Conservation (phyloP, 2,888 invertebrate species). For the Caenorhabditis uteleia region DNA sequence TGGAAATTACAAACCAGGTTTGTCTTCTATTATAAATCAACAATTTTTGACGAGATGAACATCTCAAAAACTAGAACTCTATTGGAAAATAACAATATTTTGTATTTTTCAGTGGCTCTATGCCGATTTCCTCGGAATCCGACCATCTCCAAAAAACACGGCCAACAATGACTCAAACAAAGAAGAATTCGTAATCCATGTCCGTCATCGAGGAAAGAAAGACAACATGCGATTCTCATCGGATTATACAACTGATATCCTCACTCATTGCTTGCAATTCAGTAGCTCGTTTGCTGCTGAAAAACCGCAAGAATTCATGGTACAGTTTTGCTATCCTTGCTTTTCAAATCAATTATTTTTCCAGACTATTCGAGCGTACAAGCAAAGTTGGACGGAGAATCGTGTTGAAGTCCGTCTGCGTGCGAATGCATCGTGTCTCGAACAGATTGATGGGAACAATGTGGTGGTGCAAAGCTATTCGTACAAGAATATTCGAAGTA, state of each 20-base stretch:
- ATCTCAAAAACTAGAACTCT: not conserved
- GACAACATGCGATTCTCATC: slow-evolving; percentile 96
- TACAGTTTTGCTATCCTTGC: too few species aligned
- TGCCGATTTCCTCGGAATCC: slow-evolving; percentile 72
- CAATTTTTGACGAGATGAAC: slow-evolving; percentile 51
- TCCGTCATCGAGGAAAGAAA: slow-evolving; percentile 36
- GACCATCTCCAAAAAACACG: slow-evolving; percentile 69
- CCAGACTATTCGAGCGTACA: slow-evolving; percentile 77
- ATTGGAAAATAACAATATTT: not conserved
- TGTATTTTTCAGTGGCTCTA: slow-evolving; percentile 73
- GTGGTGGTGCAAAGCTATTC: slow-evolving; percentile 49
- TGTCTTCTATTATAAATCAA: not conserved
- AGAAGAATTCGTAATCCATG: slow-evolving; percentile 43
- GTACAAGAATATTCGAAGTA: slow-evolving; percentile 49
- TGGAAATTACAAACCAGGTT: slow-evolving; percentile 91
- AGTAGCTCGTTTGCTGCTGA: slow-evolving; percentile 57
- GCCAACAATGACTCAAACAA: slow-evolving; percentile 63
- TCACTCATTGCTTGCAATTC: slow-evolving; percentile 82
- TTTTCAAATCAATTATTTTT: slow-evolving; percentile 6
- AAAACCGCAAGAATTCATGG: not conserved
- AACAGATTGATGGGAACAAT: slow-evolving; percentile 75
- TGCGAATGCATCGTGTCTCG: slow-evolving; percentile 88
- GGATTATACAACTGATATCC: slow-evolving; percentile 87
- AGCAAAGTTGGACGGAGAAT: slow-evolving; percentile 95
- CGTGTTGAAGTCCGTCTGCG: slow-evolving; percentile 86